Evolutionary conservation across 92 coral and sea anemone genomes (phyloP).

Genomic region (Porites lobata): DNA sequence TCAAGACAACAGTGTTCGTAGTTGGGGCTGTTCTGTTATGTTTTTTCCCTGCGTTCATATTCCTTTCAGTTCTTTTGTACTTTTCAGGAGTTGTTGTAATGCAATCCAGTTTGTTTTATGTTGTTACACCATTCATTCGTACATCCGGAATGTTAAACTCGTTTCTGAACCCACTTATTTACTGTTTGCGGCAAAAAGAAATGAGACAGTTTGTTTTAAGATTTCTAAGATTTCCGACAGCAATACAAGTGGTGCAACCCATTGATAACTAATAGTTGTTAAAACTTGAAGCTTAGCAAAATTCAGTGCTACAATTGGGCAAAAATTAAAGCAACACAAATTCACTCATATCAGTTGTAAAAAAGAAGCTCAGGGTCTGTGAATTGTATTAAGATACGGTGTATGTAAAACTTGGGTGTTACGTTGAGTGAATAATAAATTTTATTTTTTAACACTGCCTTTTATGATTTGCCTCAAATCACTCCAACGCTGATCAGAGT

Average conservation of each 20-base stretch:
- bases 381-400: no score
- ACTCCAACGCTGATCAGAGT: no score
- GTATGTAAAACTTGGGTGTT: no score
- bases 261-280: neutral
- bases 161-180: neutral
- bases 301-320: no score
- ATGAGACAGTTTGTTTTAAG: neutral
- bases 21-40: slow-evolving; percentile 4
- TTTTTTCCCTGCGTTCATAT: neutral
- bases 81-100: neutral
- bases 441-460: no score
- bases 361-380: no score
- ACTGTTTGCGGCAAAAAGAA: slow-evolving; percentile 17
- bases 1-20: slow-evolving; percentile 9
- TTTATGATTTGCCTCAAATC: no score
- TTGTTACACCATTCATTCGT: neutral
- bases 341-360: no score
- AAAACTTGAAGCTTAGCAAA: no score
- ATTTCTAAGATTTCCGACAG: neutral
- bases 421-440: no score
- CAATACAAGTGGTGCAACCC: neutral
- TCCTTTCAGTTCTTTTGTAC: neutral
- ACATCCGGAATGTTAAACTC: neutral
- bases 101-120: neutral
- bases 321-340: no score